Percentiles rank a stretch among this genome's conserved stretches.
These are phyloP conservation scores for Sinonovacula constricta DNA, from an alignment of 1,140 invertebrate genomes.

Conservation along the genomic window DNA sequence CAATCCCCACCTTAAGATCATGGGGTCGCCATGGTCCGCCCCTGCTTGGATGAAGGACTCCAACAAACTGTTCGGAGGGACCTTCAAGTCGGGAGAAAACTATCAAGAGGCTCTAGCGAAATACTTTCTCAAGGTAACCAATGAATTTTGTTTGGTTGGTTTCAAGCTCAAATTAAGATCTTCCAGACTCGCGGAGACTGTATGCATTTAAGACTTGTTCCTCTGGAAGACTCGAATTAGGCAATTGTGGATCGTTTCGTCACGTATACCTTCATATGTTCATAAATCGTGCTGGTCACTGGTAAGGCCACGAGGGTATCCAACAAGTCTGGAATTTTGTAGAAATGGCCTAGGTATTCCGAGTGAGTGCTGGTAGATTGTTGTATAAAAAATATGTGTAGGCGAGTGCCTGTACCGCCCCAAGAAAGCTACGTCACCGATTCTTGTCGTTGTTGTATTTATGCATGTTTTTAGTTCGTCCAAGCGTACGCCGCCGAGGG, in stretches of 20 bases:
- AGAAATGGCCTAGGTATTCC: background rate
- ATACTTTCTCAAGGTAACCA: background rate
- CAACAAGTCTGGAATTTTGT: background rate
- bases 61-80: constrained; percentile 52
- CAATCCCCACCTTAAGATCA: constrained; percentile 58
- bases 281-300: no score
- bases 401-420: background rate
- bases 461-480: constrained; percentile 60
- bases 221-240: no score
- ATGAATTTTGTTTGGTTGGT: no score
- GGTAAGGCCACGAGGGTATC: background rate
- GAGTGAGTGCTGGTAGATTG: background rate
- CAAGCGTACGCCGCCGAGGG: constrained; percentile 58
- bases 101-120: constrained; percentile 53
- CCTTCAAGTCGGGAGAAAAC: constrained; percentile 39
- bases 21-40: constrained; percentile 61
- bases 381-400: background rate
- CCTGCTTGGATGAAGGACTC: constrained; percentile 66
- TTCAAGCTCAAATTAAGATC: no score
- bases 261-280: no score
- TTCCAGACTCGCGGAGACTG: no score
- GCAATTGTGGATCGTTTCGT: no score
- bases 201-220: no score
- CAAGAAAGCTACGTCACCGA: background rate
- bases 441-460: background rate